Evolutionary conservation across 64 coral and sea anemone species (phyloP), one percentile per base, ranked within the genome.

Genomic region (Dendronephthya gigantea): DNA sequence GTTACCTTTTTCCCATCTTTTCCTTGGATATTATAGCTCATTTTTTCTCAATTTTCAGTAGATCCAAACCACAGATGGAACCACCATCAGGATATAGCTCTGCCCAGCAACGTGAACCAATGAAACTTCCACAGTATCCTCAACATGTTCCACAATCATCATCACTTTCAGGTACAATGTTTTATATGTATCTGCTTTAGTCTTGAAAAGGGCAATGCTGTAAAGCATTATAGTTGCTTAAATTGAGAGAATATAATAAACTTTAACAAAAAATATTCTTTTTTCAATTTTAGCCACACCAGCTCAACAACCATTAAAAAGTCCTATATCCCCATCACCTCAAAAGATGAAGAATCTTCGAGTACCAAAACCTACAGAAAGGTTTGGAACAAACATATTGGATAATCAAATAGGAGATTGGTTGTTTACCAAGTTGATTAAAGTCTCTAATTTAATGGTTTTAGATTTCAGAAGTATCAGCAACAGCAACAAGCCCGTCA

Each of bases 391-490:
- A 50, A 45, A 45, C 41, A 45, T 45, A 11, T 45, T 11, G 11
- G 11, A 11, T 45, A 45, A 4, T 45, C 41, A 45, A 4, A 45
- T 11, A 11, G 41, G 4, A 6, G 41, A 45, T 27, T n/a, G 55
- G 1, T 13, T 22, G 0, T 62, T 19, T 22, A n/a, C 19, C 50
- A 56, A 39, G 84, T 27, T 39, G 59, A 85, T 22, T 25, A 1
- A n/a, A 27, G 55, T 19, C 55, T 62, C 25, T 19, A 27, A 50
- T 38, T 19, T 58, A 83, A n/a, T 83, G 23, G 32, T 83, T 84
- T 0, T 35, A 97, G 94, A 76, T 97, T 97, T 93, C 94, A 97
- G 72, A 97, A 93, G 41, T 97, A 97, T 70, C 91, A 97, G 74
- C 89, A 97, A 41, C 94, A 97, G 36, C 84, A 97, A 23, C 88